A percentile compares a stretch with the other conserved stretches of the same genome.
These are phyloP conservation scores for Tinamus guttatus DNA, from an alignment of 2,113 vertebrate species.

Conservation along the genomic window DNA sequence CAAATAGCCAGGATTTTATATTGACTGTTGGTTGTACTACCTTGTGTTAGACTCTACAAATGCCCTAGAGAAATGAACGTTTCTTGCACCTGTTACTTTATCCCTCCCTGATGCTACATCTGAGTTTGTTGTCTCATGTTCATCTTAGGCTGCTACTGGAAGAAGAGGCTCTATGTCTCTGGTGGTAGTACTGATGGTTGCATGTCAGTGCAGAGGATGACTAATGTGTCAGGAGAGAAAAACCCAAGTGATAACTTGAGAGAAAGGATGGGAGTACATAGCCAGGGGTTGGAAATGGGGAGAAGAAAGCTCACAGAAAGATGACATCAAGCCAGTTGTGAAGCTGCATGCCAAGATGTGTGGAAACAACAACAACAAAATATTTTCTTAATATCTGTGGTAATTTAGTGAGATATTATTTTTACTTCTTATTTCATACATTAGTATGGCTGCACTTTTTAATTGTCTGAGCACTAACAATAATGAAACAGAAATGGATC, in stretches of 20 bases:
- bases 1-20: background rate
- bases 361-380: background rate
- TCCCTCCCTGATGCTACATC: background rate
- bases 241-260: background rate
- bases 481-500: background rate
- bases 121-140: rapidly evolving
- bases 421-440: background rate
- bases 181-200: background rate
- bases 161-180: background rate
- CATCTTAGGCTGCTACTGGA: background rate
- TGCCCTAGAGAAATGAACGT: background rate
- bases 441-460: background rate
- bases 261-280: background rate
- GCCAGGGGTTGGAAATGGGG: background rate
- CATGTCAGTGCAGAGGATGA: background rate
- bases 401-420: background rate
- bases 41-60: background rate
- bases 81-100: background rate
- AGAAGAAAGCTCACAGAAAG: background rate
- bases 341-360: background rate
- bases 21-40: background rate
- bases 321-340: background rate
- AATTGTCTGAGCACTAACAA: background rate
- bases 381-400: background rate
- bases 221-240: background rate